A percentile compares a stretch with the other conserved stretches of the same genome.
Evolutionary conservation across 2,888 invertebrate genomes (phyloP).

Genomic region (Tricholauxania praeusta): DNA sequence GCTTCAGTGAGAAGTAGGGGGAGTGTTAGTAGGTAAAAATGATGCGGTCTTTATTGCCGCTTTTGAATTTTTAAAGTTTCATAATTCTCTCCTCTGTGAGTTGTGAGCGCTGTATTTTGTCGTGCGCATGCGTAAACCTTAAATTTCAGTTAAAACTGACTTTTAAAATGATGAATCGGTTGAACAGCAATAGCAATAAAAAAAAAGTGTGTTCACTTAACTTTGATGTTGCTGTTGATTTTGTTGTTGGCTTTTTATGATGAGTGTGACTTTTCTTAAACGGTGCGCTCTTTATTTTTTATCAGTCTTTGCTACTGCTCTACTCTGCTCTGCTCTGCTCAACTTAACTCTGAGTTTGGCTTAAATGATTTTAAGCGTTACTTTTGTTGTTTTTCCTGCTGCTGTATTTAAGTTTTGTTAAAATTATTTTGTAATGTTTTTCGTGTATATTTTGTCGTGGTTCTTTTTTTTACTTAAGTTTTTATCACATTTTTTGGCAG

Average conservation of each 20-base stretch:
- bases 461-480: conserved; percentile 29
- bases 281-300: conserved; percentile 13
- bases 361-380: conserved; percentile 10
- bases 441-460: conserved; percentile 12
- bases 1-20: no score
- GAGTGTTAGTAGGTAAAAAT: no score
- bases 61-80: no score
- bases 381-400: conserved; percentile 30
- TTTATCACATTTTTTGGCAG: conserved; percentile 13
- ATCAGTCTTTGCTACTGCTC: conserved; percentile 1
- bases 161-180: background rate
- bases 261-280: conserved; percentile 36
- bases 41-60: no score
- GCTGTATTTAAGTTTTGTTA: conserved; percentile 47
- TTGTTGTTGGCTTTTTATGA: conserved; percentile 49
- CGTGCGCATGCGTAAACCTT: no score
- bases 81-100: no score
- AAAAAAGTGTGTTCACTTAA: no score
- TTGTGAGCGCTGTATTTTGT: no score
- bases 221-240: conserved; percentile 28
- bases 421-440: conserved; percentile 61
- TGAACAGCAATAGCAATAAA: background rate
- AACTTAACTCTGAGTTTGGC: background rate
- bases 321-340: conserved; percentile 18
- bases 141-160: no score